These are phyloP conservation scores for Perognathus longimembris DNA, from an alignment of 2,113 vertebrate species.

Conservation along the genomic window DNA sequence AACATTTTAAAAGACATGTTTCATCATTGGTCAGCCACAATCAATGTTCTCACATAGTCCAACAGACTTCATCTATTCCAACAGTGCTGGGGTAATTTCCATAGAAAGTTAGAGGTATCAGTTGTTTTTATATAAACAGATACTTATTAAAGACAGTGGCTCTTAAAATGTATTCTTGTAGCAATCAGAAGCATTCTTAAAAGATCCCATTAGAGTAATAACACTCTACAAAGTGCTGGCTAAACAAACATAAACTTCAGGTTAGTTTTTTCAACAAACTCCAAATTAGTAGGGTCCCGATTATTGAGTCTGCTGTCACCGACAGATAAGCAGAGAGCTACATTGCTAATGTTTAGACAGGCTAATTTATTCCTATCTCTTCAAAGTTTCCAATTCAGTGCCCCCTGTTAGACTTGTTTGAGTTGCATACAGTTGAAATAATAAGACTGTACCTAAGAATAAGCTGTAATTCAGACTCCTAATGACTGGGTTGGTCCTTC, in stretches of 20 bases:
- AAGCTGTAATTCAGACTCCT: slow-evolving; percentile 58
- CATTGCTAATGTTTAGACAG: background rate
- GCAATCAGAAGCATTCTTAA: slow-evolving; percentile 17
- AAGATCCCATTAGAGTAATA: background rate
- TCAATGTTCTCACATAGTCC: background rate
- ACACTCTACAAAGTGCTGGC: slow-evolving; percentile 6
- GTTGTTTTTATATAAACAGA: background rate
- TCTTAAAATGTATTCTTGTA: slow-evolving; percentile 17
- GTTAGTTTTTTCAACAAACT: slow-evolving; percentile 17
- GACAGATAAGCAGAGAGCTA: slow-evolving; percentile 32
- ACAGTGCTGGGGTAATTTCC: background rate
- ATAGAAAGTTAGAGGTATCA: background rate
- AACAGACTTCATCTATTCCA: slow-evolving; percentile 8
- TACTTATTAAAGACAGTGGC: background rate
- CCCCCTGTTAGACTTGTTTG: slow-evolving; percentile 29
- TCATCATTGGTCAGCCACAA: background rate
- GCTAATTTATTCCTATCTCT: slow-evolving; percentile 45
- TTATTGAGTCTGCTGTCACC: slow-evolving; percentile 46
- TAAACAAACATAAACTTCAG: slow-evolving; percentile 59
- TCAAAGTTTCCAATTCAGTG: slow-evolving; percentile 44
- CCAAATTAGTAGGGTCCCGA: slow-evolving; percentile 30
- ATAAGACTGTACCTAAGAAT: slow-evolving; percentile 34
- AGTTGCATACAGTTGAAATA: slow-evolving; percentile 50
- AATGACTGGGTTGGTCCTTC: slow-evolving; percentile 39
- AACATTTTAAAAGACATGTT: background rate